Base-by-base conservation (phyloP, 2,113 vertebrate species). In the Eurystomus gularis region DNA sequence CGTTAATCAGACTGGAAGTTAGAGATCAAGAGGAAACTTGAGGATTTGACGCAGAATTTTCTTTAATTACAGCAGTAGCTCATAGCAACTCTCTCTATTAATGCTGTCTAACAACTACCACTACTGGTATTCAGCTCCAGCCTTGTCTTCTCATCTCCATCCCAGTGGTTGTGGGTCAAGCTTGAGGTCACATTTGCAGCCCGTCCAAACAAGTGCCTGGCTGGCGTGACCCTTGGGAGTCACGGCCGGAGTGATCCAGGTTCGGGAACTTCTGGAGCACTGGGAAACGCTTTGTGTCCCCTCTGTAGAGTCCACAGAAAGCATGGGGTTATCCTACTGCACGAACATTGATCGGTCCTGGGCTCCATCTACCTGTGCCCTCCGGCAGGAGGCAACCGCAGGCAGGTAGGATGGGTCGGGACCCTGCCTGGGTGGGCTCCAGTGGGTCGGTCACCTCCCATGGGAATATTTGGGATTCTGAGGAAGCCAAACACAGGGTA, bases 311-410 rank as follows among this genome's bases (percentile, higher is more conserved):
- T 2, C 51, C 29, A 44, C 1, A 5, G 21, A n/a, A 77, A 77
- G 2, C 37, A 3, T 0, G 11, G 28, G 11, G 37, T 44, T 49
- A 33, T 10, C 33, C 55, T 71, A 12, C 39, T 17, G 13, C 1
- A 1, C 5, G 17, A 62, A 6, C 23, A n/a, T 24, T 20, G 55
- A 66, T 49, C 57, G 25, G 10, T 31, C 20, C 87, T 39, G 42
- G 24, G 64, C 40, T 85, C 37, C 66, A n/a, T 24, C 46, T 51
- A 13, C 54, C 54, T 26, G 39, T 20, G 37, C 58, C n/a, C 15
- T 5, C 60, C 54, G 25, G 25, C 18, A 58, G 57, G 0, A 33
- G 35, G 5, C 33, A 62, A 4, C 8, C 0, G 5, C 6, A 10
- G n/a, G 28, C 21, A 68, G 51, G 23, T 25, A 58, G 57, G 15